Conservation (phyloP, 1,140 invertebrate genomes). For the Conus betulinus region DNA sequence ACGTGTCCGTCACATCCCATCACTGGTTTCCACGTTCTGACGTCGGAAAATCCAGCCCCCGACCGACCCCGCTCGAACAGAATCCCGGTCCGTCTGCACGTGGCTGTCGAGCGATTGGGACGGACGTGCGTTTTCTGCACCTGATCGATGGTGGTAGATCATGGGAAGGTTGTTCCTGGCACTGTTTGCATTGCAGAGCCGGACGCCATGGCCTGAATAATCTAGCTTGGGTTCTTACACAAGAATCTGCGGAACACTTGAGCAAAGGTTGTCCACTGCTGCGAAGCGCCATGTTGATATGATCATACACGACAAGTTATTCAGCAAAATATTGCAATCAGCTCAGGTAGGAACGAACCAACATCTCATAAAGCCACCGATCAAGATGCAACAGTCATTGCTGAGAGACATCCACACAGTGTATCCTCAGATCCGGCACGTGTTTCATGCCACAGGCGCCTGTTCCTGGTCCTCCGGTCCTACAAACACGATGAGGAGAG, state of each 20-base stretch:
- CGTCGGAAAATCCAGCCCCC: conserved; percentile 16
- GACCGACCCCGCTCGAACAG: too few species aligned
- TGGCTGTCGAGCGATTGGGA: conserved; percentile 28
- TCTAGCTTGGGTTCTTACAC: not conserved
- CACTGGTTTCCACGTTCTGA: not conserved
- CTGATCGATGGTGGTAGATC: conserved; percentile 16
- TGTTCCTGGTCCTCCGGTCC: too few species aligned
- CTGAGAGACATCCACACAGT: too few species aligned
- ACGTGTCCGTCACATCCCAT: not conserved
- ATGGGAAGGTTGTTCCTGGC: conserved; percentile 7
- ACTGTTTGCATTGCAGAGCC: conserved; percentile 12
- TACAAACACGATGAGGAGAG: too few species aligned
- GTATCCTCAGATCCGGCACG: too few species aligned
- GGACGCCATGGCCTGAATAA: not conserved
- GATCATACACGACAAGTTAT: not conserved
- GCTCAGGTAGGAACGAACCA: not conserved
- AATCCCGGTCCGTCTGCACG: conserved; percentile 11
- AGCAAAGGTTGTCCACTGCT: not conserved
- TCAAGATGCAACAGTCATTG: too few species aligned
- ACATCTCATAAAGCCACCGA: not conserved
- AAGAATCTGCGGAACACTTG: not conserved
- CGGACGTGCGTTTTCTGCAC: too few species aligned
- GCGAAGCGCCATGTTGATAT: not conserved
- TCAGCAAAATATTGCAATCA: not conserved
- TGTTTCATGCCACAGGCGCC: too few species aligned